These are phyloP conservation scores for Corella eumyota DNA, from an alignment of 23 tunicate genomes.

Conservation along the genomic window DNA sequence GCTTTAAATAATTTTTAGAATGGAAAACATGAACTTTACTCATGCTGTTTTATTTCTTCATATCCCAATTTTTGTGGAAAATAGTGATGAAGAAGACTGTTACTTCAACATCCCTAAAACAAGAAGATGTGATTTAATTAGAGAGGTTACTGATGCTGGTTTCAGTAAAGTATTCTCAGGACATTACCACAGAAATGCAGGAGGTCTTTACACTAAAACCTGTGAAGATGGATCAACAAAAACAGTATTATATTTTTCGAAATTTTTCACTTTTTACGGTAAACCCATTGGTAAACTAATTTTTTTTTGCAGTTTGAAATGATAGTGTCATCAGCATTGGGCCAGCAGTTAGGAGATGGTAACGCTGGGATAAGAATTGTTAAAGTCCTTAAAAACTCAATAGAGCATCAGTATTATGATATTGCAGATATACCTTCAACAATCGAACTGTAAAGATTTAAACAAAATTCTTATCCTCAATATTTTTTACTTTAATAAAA, in stretches of 20 bases:
- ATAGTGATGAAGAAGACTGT: conserved; percentile 52
- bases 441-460: too few relatives aligned
- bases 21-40: too few relatives aligned
- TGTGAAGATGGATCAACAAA: conserved; percentile 6
- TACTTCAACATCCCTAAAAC: conserved; percentile 43
- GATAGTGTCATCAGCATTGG: conserved; percentile 73
- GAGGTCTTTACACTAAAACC: conserved; percentile 57
- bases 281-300: too few relatives aligned
- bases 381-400: conserved; percentile 17
- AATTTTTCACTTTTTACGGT: too few relatives aligned
- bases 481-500: too few relatives aligned
- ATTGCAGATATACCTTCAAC: conserved; percentile 44
- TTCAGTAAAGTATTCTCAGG: conserved; percentile 62
- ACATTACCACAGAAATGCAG: conserved; percentile 74
- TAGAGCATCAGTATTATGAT: conserved; percentile 46
- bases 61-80: conserved; percentile 62
- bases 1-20: too few relatives aligned
- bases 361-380: conserved; percentile 62
- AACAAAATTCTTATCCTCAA: too few relatives aligned
- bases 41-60: conserved; percentile 81
- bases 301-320: conserved; percentile 44
- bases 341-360: conserved; percentile 72
- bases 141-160: conserved; percentile 62
- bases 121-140: conserved; percentile 15
- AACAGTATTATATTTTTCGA: conserved; percentile 10